Evolutionary conservation across 2,113 vertebrate species (phyloP).

Genomic region (Drymodes brunneopygia): DNA sequence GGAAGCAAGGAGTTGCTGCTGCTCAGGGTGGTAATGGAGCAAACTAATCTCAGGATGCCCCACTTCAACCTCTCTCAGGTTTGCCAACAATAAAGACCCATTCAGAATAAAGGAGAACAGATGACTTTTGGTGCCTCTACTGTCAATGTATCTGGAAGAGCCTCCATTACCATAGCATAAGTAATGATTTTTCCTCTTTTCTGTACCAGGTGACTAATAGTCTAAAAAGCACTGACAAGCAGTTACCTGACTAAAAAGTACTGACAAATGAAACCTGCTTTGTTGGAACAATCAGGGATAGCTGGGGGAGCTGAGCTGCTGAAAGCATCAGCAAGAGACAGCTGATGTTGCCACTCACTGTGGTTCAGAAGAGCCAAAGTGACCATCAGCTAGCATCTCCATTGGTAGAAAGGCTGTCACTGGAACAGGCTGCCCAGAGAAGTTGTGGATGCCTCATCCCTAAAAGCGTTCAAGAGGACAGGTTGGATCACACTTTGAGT

Average conservation of each 20-base stretch:
- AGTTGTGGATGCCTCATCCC: not conserved
- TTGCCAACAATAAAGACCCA: not conserved
- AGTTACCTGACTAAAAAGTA: not conserved
- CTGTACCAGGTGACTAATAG: not conserved
- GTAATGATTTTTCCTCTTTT: not conserved
- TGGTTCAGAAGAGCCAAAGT: not conserved
- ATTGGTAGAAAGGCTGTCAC: not conserved
- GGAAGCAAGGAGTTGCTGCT: not conserved
- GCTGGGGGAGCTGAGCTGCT: not conserved
- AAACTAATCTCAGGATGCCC: not conserved
- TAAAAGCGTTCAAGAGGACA: not conserved
- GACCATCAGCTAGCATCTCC: not conserved
- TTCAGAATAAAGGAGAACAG: not conserved
- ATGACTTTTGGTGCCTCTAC: not conserved
- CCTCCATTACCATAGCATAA: accelerated
- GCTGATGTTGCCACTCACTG: not conserved
- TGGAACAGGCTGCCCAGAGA: not conserved
- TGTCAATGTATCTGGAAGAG: not conserved
- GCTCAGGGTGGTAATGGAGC: not conserved
- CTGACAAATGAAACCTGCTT: not conserved
- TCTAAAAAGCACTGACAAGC: not conserved
- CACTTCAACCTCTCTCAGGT: not conserved
- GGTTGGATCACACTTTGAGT: not conserved
- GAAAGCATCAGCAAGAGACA: not conserved
- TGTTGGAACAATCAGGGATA: not conserved